Evolutionary conservation across 92 coral and sea anemone genomes (phyloP).

Genomic region (Metridium senile): DNA sequence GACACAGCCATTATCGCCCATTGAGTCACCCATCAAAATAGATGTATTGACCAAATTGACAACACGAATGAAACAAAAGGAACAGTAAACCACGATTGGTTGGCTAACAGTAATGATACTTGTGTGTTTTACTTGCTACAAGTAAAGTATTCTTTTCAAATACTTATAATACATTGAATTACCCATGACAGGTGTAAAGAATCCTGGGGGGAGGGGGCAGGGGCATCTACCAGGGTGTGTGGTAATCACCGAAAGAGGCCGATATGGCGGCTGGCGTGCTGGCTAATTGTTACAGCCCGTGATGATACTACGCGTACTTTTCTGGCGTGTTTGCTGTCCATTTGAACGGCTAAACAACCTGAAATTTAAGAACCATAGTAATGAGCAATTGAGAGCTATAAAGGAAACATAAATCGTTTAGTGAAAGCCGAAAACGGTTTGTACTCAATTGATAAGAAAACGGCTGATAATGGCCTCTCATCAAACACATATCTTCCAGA

Average conservation of each 20-base stretch:
- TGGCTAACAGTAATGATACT: neutral
- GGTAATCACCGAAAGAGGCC: constrained; percentile 9
- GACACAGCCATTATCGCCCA: constrained; percentile 18
- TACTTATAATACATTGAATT: constrained; percentile 7
- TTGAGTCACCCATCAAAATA: constrained; percentile 15
- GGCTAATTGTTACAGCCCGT: constrained; percentile 4
- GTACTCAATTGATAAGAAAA: constrained; percentile 18
- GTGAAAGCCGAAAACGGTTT: constrained; percentile 13
- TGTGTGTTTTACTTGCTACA: neutral
- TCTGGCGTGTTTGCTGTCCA: neutral
- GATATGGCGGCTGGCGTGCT: neutral
- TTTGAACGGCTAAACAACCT: neutral
- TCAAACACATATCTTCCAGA: constrained; percentile 3
- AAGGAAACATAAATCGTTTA: neutral
- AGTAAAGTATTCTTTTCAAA: constrained; percentile 3
- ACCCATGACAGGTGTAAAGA: constrained; percentile 3
- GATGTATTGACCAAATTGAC: constrained; percentile 13
- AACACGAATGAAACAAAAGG: constrained; percentile 6
- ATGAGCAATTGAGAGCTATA: constrained; percentile 7
- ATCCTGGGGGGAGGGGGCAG: neutral
- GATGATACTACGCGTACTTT: no score
- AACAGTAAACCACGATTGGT: neutral
- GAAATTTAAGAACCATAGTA: neutral
- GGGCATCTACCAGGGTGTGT: constrained; percentile 2
- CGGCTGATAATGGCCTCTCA: neutral